phyloP scores from a whole-genome alignment of 2,888 invertebrate species.

The Choristoneura rosaceana region DNA sequence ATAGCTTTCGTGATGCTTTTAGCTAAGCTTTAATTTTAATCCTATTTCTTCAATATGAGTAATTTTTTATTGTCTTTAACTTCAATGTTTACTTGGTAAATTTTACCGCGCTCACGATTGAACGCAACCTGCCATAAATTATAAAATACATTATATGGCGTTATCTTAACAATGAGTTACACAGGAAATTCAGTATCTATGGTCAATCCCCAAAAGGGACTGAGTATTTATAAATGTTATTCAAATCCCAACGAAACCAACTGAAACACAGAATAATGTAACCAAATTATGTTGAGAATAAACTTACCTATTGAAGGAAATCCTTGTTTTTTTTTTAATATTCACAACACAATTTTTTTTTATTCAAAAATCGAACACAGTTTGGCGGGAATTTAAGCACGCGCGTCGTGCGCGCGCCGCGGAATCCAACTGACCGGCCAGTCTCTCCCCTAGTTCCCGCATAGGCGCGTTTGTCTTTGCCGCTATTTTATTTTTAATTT shows the following conservation, averaged over 20 bases:
- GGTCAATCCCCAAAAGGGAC: constrained; percentile 20
- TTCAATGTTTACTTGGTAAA: background rate
- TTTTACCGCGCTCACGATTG: background rate
- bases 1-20: background rate
- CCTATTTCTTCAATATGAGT: background rate
- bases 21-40: background rate
- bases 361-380: constrained; percentile 43
- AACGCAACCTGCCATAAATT: constrained; percentile 3
- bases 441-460: constrained; percentile 39
- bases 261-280: background rate
- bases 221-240: constrained; percentile 32
- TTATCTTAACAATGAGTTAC: background rate
- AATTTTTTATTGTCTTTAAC: background rate
- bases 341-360: constrained; percentile 45
- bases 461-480: constrained; percentile 41
- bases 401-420: constrained; percentile 58
- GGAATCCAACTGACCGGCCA: constrained; percentile 62
- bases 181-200: constrained; percentile 25
- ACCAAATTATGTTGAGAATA: background rate
- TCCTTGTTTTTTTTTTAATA: constrained; percentile 22
- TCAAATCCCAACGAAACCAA: background rate
- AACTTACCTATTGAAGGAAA: constrained; percentile 42
- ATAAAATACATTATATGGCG: background rate
- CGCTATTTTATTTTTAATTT: constrained; percentile 38
- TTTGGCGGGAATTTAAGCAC: constrained; percentile 54